Conservation (phyloP, 1,140 invertebrate species). For the Drosophila kurseongensis region DNA sequence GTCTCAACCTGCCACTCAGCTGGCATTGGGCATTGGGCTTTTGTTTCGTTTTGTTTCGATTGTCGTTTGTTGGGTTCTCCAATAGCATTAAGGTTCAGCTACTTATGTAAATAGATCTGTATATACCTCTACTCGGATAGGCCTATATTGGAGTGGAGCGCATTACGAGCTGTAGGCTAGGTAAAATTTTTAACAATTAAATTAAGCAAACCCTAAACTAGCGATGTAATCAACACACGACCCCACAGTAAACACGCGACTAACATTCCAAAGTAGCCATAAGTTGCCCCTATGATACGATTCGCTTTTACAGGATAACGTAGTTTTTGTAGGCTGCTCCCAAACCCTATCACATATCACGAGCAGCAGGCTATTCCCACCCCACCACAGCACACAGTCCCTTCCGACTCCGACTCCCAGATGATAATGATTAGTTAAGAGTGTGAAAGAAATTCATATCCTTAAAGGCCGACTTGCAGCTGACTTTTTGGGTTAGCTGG, state of each 20-base stretch:
- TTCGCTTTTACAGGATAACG: slow-evolving; percentile 25
- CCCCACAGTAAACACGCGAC: neutral
- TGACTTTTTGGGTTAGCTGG: neutral
- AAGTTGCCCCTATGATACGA: slow-evolving; percentile 16
- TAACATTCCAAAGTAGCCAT: slow-evolving; percentile 11
- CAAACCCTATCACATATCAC: slow-evolving; percentile 47
- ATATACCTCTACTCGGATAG: slow-evolving; percentile 25
- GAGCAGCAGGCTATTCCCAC: slow-evolving; percentile 14
- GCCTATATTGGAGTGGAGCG: neutral
- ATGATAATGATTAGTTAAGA: slow-evolving; percentile 13
- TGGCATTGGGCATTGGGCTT: slow-evolving; percentile 53
- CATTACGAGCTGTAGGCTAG: slow-evolving; percentile 59
- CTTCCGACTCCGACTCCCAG: slow-evolving; percentile 4
- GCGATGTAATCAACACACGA: slow-evolving; percentile 7
- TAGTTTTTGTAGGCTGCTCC: slow-evolving; percentile 29
- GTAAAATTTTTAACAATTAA: slow-evolving; percentile 65
- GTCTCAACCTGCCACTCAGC: slow-evolving; percentile 45
- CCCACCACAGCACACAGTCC: slow-evolving; percentile 11
- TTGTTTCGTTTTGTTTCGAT: slow-evolving; percentile 18
- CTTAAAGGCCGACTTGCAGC: slow-evolving; percentile 2
- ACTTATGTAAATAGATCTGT: slow-evolving; percentile 60
- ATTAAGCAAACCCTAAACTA: slow-evolving; percentile 36
- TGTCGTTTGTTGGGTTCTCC: slow-evolving; percentile 19
- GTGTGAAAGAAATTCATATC: slow-evolving; percentile 42
- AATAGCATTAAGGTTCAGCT: slow-evolving; percentile 31